These are phyloP conservation scores for Notospermus geniculatus DNA, from an alignment of 1,140 invertebrate species.

Conservation along the genomic window DNA sequence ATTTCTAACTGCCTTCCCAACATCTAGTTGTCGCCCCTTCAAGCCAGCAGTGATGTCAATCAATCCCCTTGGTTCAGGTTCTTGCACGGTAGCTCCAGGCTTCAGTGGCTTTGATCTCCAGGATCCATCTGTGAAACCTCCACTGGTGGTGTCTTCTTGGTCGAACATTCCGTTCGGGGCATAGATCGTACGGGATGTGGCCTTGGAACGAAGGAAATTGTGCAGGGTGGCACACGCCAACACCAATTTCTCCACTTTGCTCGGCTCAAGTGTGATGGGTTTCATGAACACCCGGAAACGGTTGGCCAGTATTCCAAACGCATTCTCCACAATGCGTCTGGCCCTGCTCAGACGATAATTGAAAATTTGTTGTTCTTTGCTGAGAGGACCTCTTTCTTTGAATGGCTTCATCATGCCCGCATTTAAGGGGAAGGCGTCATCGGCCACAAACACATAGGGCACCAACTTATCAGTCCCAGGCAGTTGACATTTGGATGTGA, in stretches of 20 bases:
- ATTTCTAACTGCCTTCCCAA: not conserved
- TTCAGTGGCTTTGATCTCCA: too few relatives aligned
- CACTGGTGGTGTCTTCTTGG: too few relatives aligned
- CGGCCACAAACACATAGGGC: not conserved
- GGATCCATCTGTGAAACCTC: too few relatives aligned
- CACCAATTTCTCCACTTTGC: not conserved
- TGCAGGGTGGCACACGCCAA: not conserved
- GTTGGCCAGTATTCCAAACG: slow-evolving; percentile 2
- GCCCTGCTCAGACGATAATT: slow-evolving; percentile 8
- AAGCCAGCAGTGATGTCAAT: too few relatives aligned
- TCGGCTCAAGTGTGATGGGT: not conserved
- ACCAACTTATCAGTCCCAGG: not conserved
- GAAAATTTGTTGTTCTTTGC: not conserved
- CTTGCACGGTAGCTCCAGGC: too few relatives aligned
- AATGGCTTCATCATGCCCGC: not conserved
- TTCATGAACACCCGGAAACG: not conserved
- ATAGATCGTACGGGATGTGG: too few relatives aligned
- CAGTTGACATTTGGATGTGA: not conserved
- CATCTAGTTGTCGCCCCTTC: too few relatives aligned
- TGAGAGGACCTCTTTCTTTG: not conserved
- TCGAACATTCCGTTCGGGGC: too few relatives aligned
- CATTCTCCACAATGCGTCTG: not conserved
- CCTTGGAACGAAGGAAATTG: too few relatives aligned
- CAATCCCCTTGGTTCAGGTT: too few relatives aligned
- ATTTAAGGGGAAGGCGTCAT: slow-evolving; percentile 9